Evolutionary conservation across 2,888 invertebrate genomes (phyloP).

Genomic region (Nineta flava): DNA sequence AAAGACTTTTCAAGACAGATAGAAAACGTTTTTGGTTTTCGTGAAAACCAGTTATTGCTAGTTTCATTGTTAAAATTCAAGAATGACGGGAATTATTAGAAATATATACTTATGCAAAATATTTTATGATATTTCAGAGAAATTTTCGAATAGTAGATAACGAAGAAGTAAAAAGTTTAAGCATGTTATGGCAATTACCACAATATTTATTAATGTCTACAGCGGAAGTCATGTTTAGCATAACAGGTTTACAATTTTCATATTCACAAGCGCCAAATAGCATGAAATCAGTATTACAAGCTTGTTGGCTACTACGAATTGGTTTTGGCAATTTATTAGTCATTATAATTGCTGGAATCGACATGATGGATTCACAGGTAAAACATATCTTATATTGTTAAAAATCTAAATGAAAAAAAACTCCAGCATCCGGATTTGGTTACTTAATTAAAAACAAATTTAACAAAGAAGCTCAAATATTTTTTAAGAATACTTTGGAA

Average conservation of each 20-base stretch:
- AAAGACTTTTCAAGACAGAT: too few species aligned
- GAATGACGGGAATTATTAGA: slow-evolving; percentile 26
- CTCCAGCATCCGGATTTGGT: not conserved
- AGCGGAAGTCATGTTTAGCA: slow-evolving; percentile 70
- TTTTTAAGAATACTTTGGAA: not conserved
- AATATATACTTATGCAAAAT: slow-evolving; percentile 13
- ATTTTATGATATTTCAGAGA: too few species aligned
- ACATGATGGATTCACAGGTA: slow-evolving; percentile 18
- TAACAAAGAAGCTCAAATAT: slow-evolving; percentile 1
- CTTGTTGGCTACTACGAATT: slow-evolving; percentile 70
- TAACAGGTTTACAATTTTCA: slow-evolving; percentile 69
- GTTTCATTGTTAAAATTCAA: too few species aligned
- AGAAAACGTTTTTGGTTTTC: too few species aligned
- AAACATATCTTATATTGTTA: too few species aligned
- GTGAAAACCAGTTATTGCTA: too few species aligned
- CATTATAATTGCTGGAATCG: slow-evolving; percentile 50
- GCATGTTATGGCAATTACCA: slow-evolving; percentile 58
- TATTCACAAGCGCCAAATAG: slow-evolving; percentile 69
- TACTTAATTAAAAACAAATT: too few species aligned
- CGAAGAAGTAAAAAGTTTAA: slow-evolving; percentile 34
- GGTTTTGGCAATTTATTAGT: slow-evolving; percentile 69
- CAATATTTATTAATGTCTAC: slow-evolving; percentile 66
- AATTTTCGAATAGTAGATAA: too few species aligned
- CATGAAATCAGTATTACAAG: slow-evolving; percentile 73
- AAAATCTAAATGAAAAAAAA: too few species aligned